Conservation (phyloP, 2,888 invertebrate species). For the Sympetrum striolatum region DNA sequence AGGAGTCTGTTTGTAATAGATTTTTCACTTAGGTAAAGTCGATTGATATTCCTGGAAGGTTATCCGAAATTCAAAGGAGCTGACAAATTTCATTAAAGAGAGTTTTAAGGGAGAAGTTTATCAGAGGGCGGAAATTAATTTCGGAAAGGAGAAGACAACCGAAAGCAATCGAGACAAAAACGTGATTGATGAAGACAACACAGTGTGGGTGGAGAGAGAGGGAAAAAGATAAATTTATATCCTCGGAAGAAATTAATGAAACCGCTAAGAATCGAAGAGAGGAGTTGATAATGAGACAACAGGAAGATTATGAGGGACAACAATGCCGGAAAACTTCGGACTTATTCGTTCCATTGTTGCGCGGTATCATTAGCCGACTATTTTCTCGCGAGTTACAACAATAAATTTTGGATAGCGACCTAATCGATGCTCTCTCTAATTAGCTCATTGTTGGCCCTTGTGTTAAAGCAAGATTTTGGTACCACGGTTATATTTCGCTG, state of each 20-base stretch:
- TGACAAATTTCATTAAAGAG: background rate
- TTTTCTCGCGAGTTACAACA: no score
- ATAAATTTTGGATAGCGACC: no score
- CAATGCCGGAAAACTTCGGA: no score
- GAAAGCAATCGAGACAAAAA: background rate
- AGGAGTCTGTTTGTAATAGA: background rate
- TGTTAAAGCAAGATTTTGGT: no score
- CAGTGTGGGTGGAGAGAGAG: background rate
- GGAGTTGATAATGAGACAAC: no score
- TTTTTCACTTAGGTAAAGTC: background rate
- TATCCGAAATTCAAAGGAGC: background rate
- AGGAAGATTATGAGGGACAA: no score
- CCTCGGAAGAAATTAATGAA: background rate
- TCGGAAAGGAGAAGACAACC: background rate
- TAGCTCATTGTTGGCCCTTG: no score
- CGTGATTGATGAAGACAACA: background rate
- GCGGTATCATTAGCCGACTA: no score
- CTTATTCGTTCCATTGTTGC: no score
- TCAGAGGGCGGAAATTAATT: background rate
- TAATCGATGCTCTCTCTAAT: no score
- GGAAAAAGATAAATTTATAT: background rate
- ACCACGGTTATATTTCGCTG: no score
- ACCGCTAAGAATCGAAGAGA: background rate
- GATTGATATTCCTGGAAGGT: background rate
- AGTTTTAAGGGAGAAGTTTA: background rate